Evolutionary conservation across 92 coral and sea anemone species (phyloP).

Genomic region (Parazoanthus darwini): DNA sequence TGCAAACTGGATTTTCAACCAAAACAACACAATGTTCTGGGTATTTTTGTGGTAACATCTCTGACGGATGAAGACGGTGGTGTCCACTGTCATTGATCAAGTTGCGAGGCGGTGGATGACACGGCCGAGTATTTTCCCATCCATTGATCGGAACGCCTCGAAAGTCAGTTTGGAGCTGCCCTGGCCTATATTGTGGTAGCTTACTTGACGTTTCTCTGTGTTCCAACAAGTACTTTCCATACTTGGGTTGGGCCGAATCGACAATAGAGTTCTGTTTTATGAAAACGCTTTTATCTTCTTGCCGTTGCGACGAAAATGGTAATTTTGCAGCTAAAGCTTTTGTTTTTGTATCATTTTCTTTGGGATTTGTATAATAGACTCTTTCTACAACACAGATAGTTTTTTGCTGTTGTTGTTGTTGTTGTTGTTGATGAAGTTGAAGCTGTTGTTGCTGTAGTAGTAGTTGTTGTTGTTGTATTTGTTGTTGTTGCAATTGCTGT

Average conservation of each 20-base stretch:
- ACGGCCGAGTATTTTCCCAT: not conserved
- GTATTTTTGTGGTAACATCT: not conserved
- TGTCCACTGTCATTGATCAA: not conserved
- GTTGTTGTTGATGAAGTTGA: not conserved
- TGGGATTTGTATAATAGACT: constrained; percentile 13
- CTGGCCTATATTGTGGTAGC: not conserved
- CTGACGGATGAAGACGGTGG: not conserved
- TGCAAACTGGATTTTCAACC: constrained; percentile 10
- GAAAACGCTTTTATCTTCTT: not conserved
- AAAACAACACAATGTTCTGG: not conserved
- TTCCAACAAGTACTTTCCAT: not conserved
- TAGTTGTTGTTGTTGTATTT: constrained; percentile 1
- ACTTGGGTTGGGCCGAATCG: not conserved
- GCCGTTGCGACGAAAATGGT: not conserved
- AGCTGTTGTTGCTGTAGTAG: not conserved
- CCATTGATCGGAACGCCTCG: not conserved
- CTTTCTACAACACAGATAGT: constrained; percentile 42
- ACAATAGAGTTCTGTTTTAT: not conserved
- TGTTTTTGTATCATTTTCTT: not conserved
- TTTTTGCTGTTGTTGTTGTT: not conserved
- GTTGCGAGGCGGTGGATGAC: not conserved
- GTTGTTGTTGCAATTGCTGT: not conserved
- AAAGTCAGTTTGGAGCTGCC: not conserved
- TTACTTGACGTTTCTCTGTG: not conserved
- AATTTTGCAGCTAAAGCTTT: not conserved